Percentiles rank a stretch among this genome's conserved stretches.
These are phyloP conservation scores for Neodiprion lecontei DNA, from an alignment of 1,140 invertebrate genomes.

Conservation along the genomic window DNA sequence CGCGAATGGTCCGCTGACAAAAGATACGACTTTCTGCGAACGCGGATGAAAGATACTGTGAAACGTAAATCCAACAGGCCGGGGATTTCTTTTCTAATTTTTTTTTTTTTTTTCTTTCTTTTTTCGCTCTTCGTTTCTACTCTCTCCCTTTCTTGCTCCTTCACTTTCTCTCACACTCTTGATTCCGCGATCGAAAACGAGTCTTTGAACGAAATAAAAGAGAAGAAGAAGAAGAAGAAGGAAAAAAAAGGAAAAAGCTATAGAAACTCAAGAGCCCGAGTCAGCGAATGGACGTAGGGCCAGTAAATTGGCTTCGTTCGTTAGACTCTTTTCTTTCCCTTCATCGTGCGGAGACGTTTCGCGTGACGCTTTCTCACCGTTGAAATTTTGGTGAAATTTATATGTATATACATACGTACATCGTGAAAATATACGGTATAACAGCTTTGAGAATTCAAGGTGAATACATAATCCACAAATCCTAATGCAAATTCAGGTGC, in stretches of 20 bases:
- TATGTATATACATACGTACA: no score
- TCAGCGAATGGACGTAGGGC: not conserved
- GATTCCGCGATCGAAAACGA: not conserved
- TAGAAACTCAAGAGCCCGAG: no score
- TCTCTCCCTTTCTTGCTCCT: no score
- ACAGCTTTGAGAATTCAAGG: no score
- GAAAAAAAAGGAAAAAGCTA: no score
- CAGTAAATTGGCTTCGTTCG: conserved; percentile 2
- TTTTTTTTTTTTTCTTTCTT: no score
- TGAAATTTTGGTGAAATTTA: no score
- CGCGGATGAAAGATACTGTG: conserved; percentile 6
- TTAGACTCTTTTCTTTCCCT: not conserved
- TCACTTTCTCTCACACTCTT: not conserved
- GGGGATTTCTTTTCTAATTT: not conserved
- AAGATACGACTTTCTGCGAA: not conserved
- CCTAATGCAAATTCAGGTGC: no score
- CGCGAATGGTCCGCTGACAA: conserved; percentile 4
- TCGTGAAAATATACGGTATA: no score
- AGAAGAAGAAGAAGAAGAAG: not conserved
- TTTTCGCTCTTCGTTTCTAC: no score
- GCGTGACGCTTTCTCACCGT: not conserved
- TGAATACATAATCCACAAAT: no score
- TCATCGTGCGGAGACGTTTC: not conserved
- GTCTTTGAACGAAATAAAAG: not conserved
- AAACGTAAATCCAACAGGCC: conserved; percentile 2